A percentile compares a stretch with the other conserved stretches of the same genome.
phyloP scores from a whole-genome alignment of 2,888 invertebrate species.

The Eumerus sabulonum region DNA sequence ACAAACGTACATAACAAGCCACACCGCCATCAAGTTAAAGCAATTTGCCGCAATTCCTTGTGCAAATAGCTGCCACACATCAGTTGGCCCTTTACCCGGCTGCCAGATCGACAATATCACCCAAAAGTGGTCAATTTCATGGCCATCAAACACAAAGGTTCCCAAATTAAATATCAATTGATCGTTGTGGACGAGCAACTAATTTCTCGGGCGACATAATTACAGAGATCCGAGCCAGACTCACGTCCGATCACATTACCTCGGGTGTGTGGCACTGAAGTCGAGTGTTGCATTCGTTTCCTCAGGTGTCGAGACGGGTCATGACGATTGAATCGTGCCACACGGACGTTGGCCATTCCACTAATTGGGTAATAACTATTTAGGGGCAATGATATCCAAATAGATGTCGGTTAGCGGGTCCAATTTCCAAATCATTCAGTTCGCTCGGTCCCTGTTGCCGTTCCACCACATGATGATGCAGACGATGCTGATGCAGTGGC shows the following conservation, averaged over 20 bases:
- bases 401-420: constrained; percentile 46
- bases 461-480: background rate
- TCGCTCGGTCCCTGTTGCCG: constrained; percentile 34
- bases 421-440: constrained; percentile 54
- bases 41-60: constrained; percentile 16
- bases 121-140: constrained; percentile 64
- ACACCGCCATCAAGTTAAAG: background rate
- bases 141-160: constrained; percentile 59
- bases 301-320: constrained; percentile 55
- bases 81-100: background rate
- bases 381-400: constrained; percentile 61
- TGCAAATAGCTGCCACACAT: constrained; percentile 59
- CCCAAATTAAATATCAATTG: constrained; percentile 68
- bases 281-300: constrained; percentile 26
- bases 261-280: constrained; percentile 3
- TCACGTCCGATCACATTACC: too few relatives aligned
- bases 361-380: constrained; percentile 67
- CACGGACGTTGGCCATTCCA: constrained; percentile 28
- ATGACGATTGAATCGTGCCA: constrained; percentile 66
- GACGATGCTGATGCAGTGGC: constrained; percentile 34
- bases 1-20: constrained; percentile 25
- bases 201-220: constrained; percentile 66
- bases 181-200: constrained; percentile 33
- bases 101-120: constrained; percentile 41
- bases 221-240: constrained; percentile 36